Percentiles rank a stretch among this genome's conserved stretches.
phyloP scores from a whole-genome alignment of 2,113 vertebrate genomes.

The Gavia stellata region DNA sequence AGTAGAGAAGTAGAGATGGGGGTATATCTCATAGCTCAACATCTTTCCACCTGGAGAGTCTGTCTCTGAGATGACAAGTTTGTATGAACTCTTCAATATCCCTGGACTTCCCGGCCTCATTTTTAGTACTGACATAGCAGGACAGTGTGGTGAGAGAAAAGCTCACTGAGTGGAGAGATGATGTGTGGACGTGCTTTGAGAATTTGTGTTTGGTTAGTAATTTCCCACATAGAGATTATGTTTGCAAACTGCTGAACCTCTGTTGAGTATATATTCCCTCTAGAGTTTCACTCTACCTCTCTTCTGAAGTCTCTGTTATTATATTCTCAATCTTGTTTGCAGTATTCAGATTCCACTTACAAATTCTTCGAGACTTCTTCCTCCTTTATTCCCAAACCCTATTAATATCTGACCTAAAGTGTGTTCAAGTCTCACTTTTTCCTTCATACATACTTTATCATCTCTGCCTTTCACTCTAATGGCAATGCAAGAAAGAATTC shows the following conservation, averaged over 20 bases:
- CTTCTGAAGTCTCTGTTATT: neutral
- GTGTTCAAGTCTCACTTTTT: neutral
- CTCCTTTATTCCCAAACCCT: conserved; percentile 3
- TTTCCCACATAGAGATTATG: neutral
- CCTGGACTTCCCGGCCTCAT: neutral
- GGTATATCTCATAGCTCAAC: neutral
- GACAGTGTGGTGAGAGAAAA: neutral
- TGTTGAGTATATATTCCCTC: neutral
- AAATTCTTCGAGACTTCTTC: neutral
- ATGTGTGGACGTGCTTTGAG: neutral
- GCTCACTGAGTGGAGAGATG: neutral
- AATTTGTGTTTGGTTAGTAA: neutral
- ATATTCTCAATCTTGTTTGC: neutral
- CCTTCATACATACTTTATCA: neutral
- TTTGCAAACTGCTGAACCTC: neutral
- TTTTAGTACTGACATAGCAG: neutral
- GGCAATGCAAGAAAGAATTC: neutral
- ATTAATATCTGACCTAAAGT: conserved; percentile 4
- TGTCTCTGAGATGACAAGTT: neutral
- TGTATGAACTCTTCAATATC: neutral
- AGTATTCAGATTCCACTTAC: neutral
- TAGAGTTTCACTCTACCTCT: neutral
- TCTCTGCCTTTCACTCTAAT: neutral
- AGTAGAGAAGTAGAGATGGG: neutral
- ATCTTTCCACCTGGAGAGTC: neutral